A percentile compares a stretch with the other conserved stretches of the same genome.
Evolutionary conservation across 2,113 vertebrate genomes (phyloP).

Genomic region (Apteryx mantelli): DNA sequence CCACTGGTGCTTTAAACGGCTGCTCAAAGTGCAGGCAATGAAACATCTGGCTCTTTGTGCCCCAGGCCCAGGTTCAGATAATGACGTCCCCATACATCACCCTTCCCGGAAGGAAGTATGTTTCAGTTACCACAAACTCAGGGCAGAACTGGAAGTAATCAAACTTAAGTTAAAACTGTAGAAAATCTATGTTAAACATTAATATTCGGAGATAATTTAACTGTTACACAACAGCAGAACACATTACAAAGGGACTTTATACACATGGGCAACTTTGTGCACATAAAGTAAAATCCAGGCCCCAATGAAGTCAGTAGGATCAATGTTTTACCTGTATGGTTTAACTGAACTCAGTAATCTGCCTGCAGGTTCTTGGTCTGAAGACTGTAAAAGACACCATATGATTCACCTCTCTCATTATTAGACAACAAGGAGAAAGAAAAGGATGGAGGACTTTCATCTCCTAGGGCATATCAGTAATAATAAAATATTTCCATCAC

Average conservation of each 20-base stretch:
- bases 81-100: not conserved
- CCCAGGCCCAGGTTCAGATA: not conserved
- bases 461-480: not conserved
- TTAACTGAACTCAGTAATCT: not conserved
- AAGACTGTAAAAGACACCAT: not conserved
- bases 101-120: not conserved
- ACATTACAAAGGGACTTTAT: not conserved
- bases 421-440: not conserved
- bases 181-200: constrained; percentile 54
- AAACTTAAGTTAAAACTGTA: not conserved
- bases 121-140: constrained; percentile 20
- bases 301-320: not conserved
- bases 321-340: not conserved
- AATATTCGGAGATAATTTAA: constrained; percentile 48
- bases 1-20: not conserved
- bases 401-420: not conserved
- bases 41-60: not conserved
- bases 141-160: not conserved
- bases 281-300: not conserved
- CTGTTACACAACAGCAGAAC: constrained; percentile 37
- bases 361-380: not conserved
- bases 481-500: constrained; percentile 41
- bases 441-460: not conserved
- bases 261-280: not conserved
- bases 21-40: not conserved